A percentile compares a stretch with the other conserved stretches of the same genome.
Conservation (phyloP, 2,888 invertebrate genomes). For the Dryomyza anilis region DNA sequence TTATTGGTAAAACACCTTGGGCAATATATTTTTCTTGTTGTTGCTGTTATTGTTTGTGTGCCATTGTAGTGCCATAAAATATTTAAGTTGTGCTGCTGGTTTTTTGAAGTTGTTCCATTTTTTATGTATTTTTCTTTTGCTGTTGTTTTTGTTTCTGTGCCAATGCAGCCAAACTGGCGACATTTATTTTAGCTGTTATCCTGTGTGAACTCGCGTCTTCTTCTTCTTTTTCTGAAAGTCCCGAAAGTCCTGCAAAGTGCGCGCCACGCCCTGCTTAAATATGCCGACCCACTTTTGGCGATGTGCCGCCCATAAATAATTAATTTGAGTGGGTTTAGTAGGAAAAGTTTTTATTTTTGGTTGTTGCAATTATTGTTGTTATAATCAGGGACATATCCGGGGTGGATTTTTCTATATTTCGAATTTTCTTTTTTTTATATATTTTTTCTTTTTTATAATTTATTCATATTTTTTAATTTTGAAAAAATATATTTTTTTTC, state of each 20-base stretch:
- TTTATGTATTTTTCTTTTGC: no score
- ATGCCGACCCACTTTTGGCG: no score
- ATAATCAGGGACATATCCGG: background rate
- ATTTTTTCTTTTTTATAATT: background rate
- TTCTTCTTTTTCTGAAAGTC: no score
- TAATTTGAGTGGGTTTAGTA: no score
- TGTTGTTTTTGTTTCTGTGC: background rate
- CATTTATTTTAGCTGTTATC: slow-evolving; percentile 17
- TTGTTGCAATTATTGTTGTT: background rate
- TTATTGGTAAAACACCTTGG: slow-evolving; percentile 29
- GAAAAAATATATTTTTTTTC: background rate
- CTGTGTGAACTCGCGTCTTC: no score
- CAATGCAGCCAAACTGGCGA: slow-evolving; percentile 19
- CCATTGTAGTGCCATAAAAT: slow-evolving; percentile 20
- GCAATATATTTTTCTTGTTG: slow-evolving; percentile 27
- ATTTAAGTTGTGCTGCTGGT: slow-evolving; percentile 5
- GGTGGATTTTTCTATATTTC: background rate
- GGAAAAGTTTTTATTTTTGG: no score
- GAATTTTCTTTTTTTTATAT: background rate
- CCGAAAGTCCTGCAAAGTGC: no score
- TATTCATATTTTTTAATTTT: background rate
- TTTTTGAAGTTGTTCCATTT: no score
- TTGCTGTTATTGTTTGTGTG: slow-evolving; percentile 1
- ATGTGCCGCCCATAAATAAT: no score
- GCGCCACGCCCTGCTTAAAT: no score